Evolutionary conservation across 2,113 vertebrate species (phyloP).

Genomic region (Scophthalmus maximus): DNA sequence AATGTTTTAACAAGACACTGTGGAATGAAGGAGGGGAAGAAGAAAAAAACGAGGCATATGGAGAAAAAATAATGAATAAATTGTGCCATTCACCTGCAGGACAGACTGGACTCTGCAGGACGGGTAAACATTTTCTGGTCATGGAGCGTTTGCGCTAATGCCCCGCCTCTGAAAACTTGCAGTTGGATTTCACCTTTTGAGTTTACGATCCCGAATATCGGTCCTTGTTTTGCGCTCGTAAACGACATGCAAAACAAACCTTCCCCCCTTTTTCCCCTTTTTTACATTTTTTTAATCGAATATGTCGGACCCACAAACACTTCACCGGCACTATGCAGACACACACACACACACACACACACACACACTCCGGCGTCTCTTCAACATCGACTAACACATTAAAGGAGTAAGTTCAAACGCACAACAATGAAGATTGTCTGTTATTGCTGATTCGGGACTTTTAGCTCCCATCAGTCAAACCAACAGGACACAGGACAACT

Average conservation of each 20-base stretch:
- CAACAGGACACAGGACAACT: slow-evolving; percentile 82
- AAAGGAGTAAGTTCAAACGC: slow-evolving; percentile 71
- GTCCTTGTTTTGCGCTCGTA: slow-evolving; percentile 1
- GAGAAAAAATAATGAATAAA: not conserved
- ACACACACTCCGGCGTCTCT: no score
- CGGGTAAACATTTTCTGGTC: slow-evolving; percentile 18
- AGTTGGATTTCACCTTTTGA: not conserved
- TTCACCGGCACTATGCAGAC: slow-evolving; percentile 62
- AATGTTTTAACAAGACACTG: slow-evolving; percentile 78
- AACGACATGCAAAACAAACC: slow-evolving; percentile 57
- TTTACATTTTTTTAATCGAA: slow-evolving; percentile 41
- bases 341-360: no score
- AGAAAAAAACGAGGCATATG: slow-evolving; percentile 42
- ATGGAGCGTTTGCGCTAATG: not conserved
- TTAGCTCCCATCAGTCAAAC: slow-evolving; percentile 73
- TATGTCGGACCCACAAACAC: slow-evolving; percentile 42
- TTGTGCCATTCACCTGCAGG: slow-evolving; percentile 1
- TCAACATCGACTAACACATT: slow-evolving; percentile 67
- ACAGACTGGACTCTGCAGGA: not conserved
- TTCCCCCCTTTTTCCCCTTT: slow-evolving; percentile 50
- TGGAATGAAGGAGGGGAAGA: slow-evolving; percentile 51
- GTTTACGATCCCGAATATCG: slow-evolving; percentile 5
- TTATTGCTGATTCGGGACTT: slow-evolving; percentile 81
- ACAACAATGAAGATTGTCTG: slow-evolving; percentile 84
- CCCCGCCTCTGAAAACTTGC: slow-evolving; percentile 23